phyloP scores from a whole-genome alignment of 2,888 invertebrate species.

The Koerneria pararmatus region DNA sequence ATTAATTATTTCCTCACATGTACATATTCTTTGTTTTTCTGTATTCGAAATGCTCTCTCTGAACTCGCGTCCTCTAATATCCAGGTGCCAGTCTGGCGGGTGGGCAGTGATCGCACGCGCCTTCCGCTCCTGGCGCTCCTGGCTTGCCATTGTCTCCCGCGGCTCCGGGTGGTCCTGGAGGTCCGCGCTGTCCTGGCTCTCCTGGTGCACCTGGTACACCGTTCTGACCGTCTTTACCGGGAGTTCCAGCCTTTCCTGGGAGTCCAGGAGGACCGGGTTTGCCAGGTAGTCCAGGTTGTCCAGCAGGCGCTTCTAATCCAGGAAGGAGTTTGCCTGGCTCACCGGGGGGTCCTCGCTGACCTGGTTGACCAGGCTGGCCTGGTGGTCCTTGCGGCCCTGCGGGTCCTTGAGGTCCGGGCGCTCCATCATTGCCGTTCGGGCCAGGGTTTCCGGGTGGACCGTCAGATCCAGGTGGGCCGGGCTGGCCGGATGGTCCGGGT shows the following conservation, averaged over 20 bases:
- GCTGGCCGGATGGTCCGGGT: conserved; percentile 73
- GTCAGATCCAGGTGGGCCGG: conserved; percentile 56
- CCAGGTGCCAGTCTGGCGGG: conserved; percentile 50
- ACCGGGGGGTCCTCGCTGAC: conserved; percentile 48
- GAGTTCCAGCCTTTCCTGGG: conserved; percentile 30
- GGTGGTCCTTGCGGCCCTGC: conserved; percentile 46
- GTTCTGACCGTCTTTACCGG: conserved; percentile 48
- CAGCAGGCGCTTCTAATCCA: conserved; percentile 49
- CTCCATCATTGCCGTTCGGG: conserved; percentile 42
- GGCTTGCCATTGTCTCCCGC: conserved; percentile 42
- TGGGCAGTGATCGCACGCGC: conserved; percentile 51
- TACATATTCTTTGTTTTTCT: too few species aligned
- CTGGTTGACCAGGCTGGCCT: conserved; percentile 39
- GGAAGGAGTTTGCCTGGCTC: conserved; percentile 41
- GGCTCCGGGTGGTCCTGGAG: conserved; percentile 52
- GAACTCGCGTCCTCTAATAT: too few species aligned
- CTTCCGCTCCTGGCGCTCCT: conserved; percentile 44
- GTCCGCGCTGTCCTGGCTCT: conserved; percentile 49
- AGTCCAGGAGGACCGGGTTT: conserved; percentile 31
- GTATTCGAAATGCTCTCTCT: too few species aligned
- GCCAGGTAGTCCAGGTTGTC: conserved; percentile 45
- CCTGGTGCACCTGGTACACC: conserved; percentile 46
- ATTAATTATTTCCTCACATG: too few species aligned
- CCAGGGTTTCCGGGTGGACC: conserved; percentile 44
- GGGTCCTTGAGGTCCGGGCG: conserved; percentile 47